Evolutionary conservation across 2,797 vertebrate species (phyloP).

Genomic region (Enteromius mattozi): DNA sequence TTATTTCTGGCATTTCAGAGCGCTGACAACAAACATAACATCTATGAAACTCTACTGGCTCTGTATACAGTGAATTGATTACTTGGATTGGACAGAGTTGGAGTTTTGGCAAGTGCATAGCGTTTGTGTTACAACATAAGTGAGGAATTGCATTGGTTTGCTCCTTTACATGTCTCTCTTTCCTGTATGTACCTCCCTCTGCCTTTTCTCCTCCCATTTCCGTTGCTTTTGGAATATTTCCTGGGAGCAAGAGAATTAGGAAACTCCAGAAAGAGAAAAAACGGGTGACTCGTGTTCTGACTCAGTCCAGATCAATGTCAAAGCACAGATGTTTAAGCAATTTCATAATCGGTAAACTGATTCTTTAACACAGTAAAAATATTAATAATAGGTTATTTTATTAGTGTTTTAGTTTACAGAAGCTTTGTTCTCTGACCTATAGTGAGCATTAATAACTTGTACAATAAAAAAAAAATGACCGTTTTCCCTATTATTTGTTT

Average conservation of each 20-base stretch:
- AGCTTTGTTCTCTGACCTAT: too few relatives aligned
- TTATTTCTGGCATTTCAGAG: conserved; percentile 12
- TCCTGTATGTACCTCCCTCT: conserved; percentile 33
- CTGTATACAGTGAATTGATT: neutral
- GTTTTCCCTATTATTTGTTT: neutral
- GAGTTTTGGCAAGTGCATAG: neutral
- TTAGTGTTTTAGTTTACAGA: neutral
- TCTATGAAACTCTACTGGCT: neutral
- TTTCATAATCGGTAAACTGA: neutral
- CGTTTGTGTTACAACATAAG: conserved; percentile 10
- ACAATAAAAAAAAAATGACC: neutral
- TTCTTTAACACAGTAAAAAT: neutral
- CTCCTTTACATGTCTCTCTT: conserved; percentile 11
- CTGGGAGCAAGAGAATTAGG: conserved; percentile 72
- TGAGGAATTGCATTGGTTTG: conserved; percentile 28
- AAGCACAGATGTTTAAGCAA: conserved; percentile 13
- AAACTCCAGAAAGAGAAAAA: conserved; percentile 78
- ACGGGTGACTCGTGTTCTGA: conserved; percentile 46
- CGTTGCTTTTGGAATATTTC: conserved; percentile 60
- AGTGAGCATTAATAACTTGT: neutral
- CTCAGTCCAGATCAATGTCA: conserved; percentile 31
- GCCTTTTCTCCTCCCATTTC: conserved; percentile 40
- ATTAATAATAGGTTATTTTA: neutral
- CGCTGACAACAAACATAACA: neutral
- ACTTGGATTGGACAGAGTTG: neutral